These are phyloP conservation scores for Troides aeacus DNA, from an alignment of 2,888 invertebrate species.

Conservation along the genomic window DNA sequence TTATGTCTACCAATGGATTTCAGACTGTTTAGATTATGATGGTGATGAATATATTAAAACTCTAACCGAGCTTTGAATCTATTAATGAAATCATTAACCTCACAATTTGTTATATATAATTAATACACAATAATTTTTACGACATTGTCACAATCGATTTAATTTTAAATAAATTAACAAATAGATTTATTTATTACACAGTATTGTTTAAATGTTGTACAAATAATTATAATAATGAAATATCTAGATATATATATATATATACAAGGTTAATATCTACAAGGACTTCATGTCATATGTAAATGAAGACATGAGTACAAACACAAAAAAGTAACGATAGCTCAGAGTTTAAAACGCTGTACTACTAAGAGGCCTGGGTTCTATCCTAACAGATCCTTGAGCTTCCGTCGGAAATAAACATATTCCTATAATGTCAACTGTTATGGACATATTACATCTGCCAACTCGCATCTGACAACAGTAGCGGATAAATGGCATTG, in stretches of 20 bases:
- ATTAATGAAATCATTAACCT: neutral
- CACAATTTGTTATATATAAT: neutral
- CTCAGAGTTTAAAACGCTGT: too few species aligned
- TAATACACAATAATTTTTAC: neutral
- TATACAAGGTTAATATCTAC: neutral
- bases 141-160: neutral
- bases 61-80: constrained; percentile 7
- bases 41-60: neutral
- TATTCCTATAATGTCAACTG: too few species aligned
- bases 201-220: neutral
- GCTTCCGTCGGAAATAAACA: too few species aligned
- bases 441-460: too few species aligned
- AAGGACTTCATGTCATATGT: neutral
- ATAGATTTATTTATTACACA: constrained; percentile 4
- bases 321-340: too few species aligned
- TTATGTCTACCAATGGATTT: too few species aligned
- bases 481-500: too few species aligned
- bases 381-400: too few species aligned
- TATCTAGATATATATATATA: neutral
- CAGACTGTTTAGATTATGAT: too few species aligned
- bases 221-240: neutral
- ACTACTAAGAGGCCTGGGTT: too few species aligned
- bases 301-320: neutral
- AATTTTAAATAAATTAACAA: constrained; percentile 1
- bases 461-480: too few species aligned